Evolutionary conservation across 2,113 vertebrate genomes (phyloP), one percentile per base, ranked within the genome.

Genomic region (Hydrochoerus hydrochaeris): DNA sequence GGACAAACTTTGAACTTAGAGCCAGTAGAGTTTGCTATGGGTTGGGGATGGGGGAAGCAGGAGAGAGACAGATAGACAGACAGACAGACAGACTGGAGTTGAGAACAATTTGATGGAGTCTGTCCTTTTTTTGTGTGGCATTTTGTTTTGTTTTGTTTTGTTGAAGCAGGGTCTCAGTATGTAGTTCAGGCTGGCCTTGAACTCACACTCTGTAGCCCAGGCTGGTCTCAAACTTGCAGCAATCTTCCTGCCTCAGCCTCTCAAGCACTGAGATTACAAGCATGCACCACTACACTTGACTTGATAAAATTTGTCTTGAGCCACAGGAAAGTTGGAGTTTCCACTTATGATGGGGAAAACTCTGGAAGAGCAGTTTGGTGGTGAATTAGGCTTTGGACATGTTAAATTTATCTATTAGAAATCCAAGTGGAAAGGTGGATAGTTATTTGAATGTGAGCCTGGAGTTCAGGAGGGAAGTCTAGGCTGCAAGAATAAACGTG

Each of bases 1-100:
- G 58, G 26, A 60, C 73, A 80, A 80, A 88, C 71, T 91, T 83
- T 94, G 84, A 94, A 94, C 57, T 22, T 44, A 57, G 26, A 71
- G 7, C 22, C 49, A 38, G 32, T 58, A 78, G 30, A 44, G 9
- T 96, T 89, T 94, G 83, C 67, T 95, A 19, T 84, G 65, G 41
- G 35, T 35, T 89, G 32, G 38, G 35, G 24, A 26, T n/a, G 0
- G 4, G 57, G 7, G 52, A 52, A 30, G 54, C 54, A 57, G 54
- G 52, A 54, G 52, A 54, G 52, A 62, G 41, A 38, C 4, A 32
- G n/a, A n/a, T n/a, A 49, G 22, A 54, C 1, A 54, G 14, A 5
- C 11, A 38, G 22, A 73, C 19, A 75, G 38, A 44, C 22, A 75
- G 17, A 35, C 38, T 41, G 35, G 54, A 84, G 14, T 38, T 77